Evolutionary conservation across 1,140 invertebrate genomes (phyloP).

Genomic region (Lucilia cuprina): DNA sequence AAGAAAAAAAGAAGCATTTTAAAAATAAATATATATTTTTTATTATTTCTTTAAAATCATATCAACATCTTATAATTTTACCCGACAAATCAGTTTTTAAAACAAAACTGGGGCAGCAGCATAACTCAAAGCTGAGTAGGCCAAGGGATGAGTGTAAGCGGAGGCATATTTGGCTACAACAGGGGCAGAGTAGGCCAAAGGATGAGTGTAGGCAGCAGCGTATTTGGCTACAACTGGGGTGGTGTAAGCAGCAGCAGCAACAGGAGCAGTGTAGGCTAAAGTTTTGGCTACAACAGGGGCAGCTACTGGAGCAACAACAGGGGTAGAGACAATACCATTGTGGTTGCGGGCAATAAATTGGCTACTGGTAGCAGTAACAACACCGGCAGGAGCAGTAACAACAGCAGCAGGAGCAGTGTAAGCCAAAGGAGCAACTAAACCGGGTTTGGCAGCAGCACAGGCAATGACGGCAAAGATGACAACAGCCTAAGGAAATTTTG

Average conservation of each 20-base stretch:
- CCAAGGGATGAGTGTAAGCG: constrained; percentile 42
- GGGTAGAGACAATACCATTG: constrained; percentile 51
- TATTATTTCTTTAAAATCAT: too few relatives aligned
- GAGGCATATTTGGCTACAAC: background rate
- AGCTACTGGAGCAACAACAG: background rate
- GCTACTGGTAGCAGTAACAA: constrained; percentile 64
- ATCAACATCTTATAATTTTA: background rate
- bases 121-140: constrained; percentile 21
- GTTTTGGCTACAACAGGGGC: constrained; percentile 4
- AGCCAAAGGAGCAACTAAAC: constrained; percentile 46
- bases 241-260: background rate
- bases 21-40: too few relatives aligned
- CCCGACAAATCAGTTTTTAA: background rate
- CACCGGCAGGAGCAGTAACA: constrained; percentile 49
- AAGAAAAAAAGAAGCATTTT: too few relatives aligned
- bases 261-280: constrained; percentile 5
- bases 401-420: constrained; percentile 45
- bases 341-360: constrained; percentile 64
- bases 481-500: constrained; percentile 1
- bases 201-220: background rate
- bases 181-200: background rate
- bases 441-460: constrained; percentile 37
- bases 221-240: constrained; percentile 7
- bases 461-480: constrained; percentile 35
- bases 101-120: constrained; percentile 7